These are phyloP conservation scores for Rambutsinella grinnellia DNA, from an alignment of 2,888 invertebrate genomes.

Conservation along the genomic window DNA sequence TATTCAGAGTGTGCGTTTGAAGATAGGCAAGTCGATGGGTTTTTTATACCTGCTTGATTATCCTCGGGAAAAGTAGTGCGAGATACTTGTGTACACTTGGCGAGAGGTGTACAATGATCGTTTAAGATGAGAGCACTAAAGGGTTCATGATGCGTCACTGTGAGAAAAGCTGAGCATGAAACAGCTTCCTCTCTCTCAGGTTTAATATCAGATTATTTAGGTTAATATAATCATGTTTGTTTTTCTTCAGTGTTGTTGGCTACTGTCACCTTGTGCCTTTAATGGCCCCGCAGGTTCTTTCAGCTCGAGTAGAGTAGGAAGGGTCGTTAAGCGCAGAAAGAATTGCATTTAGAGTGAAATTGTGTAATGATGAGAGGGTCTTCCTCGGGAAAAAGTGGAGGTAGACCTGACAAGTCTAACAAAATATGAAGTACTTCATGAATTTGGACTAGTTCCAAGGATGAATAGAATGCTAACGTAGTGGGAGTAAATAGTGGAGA, in stretches of 20 bases:
- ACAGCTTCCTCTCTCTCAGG: neutral
- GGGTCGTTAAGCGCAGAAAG: constrained; percentile 31
- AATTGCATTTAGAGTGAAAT: neutral
- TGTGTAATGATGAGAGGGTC: constrained; percentile 13
- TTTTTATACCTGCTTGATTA: too few relatives aligned
- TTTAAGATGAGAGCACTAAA: too few relatives aligned
- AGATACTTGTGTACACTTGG: too few relatives aligned
- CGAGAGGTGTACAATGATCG: too few relatives aligned
- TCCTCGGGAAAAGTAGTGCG: too few relatives aligned
- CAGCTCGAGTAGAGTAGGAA: constrained; percentile 7
- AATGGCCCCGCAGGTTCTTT: constrained; percentile 22
- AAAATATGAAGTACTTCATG: constrained; percentile 13
- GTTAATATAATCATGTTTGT: constrained; percentile 14
- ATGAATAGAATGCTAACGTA: constrained; percentile 8
- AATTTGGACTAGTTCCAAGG: constrained; percentile 32
- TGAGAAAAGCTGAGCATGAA: constrained; percentile 4
- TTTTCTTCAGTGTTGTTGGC: neutral
- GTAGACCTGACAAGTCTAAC: neutral
- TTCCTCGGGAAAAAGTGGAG: neutral
- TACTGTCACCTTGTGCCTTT: constrained; percentile 14
- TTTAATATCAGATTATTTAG: constrained; percentile 20
- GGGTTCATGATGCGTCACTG: constrained; percentile 23
- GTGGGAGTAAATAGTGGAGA: neutral
- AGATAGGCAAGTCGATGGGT: too few relatives aligned
- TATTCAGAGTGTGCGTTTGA: too few relatives aligned